phyloP scores from a whole-genome alignment of 2,113 vertebrate genomes.

The Urocynchramus pylzowi region DNA sequence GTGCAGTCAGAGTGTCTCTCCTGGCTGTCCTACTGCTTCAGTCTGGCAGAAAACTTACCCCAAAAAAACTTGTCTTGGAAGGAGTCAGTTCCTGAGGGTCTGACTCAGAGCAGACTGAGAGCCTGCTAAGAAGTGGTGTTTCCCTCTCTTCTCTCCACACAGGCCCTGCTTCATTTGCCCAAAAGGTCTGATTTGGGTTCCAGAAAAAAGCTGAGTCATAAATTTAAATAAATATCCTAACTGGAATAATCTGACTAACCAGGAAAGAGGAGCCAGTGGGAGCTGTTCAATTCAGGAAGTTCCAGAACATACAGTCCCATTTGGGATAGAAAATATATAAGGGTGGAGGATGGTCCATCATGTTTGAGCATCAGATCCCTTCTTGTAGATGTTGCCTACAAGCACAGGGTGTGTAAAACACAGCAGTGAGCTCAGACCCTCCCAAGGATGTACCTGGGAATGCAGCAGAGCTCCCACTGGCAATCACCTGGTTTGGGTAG shows the following conservation, averaged over 20 bases:
- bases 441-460: not conserved
- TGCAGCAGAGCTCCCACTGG: not conserved
- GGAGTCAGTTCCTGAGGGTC: not conserved
- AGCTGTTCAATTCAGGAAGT: not conserved
- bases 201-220: not conserved
- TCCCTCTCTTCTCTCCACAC: not conserved
- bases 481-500: not conserved
- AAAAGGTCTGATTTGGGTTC: not conserved
- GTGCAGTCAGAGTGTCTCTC: not conserved
- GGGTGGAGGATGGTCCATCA: not conserved
- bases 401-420: not conserved
- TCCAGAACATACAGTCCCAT: not conserved
- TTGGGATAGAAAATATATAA: not conserved
- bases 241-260: not conserved
- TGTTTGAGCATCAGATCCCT: not conserved
- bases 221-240: not conserved
- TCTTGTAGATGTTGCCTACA: not conserved
- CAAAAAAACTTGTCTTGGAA: not conserved
- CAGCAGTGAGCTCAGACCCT: not conserved
- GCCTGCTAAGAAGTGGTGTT: not conserved
- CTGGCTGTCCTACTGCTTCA: not conserved
- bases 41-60: not conserved
- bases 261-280: not conserved
- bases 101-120: not conserved
- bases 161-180: not conserved